Conservation (phyloP, 2,797 vertebrate genomes). For the Pangasius sanitwongsei region DNA sequence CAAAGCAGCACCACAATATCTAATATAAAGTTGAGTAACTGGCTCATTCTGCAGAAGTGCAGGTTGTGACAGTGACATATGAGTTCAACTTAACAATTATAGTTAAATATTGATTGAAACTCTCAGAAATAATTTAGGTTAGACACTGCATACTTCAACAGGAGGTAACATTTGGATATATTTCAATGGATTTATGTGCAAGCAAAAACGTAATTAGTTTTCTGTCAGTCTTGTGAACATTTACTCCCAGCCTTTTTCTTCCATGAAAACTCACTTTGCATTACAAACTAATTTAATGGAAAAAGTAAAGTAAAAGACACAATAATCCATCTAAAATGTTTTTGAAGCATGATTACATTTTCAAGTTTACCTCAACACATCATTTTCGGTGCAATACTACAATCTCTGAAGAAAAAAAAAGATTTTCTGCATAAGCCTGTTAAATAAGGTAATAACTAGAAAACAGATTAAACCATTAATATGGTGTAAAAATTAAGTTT, state of each 20-base stretch:
- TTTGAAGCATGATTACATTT: not conserved
- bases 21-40: conserved; percentile 7
- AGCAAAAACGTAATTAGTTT: conserved; percentile 32
- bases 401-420: not conserved
- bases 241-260: conserved; percentile 30
- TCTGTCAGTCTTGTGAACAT: conserved; percentile 30
- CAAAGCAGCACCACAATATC: conserved; percentile 16
- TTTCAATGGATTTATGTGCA: conserved; percentile 11
- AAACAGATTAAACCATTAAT: not conserved
- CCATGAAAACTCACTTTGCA: not conserved
- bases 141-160: conserved; percentile 20
- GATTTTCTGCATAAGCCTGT: not conserved
- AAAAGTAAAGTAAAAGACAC: not conserved
- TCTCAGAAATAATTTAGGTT: conserved; percentile 27
- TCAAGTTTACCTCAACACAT: not conserved
- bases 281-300: not conserved
- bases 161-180: conserved; percentile 9
- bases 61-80: conserved; percentile 6
- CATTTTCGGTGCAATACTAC: not conserved
- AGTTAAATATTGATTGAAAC: conserved; percentile 40
- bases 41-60: not conserved
- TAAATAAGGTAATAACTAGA: not conserved
- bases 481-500: conserved; percentile 5
- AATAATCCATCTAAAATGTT: not conserved
- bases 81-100: conserved; percentile 31